Evolutionary conservation across 2,888 invertebrate species (phyloP).

Genomic region (Thecocarcelia acutangulata): DNA sequence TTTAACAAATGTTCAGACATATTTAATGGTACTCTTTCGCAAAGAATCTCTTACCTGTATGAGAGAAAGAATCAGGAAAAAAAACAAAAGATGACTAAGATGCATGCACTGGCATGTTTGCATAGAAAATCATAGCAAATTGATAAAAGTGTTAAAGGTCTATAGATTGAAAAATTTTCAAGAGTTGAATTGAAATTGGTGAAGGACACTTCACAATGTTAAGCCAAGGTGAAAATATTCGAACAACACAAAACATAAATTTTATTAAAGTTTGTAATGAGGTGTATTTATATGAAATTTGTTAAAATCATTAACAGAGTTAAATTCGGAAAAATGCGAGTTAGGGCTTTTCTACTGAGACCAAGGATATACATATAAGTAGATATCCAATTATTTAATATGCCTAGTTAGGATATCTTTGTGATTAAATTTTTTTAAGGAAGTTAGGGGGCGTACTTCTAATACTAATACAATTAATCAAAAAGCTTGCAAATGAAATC

Average conservation of each 20-base stretch:
- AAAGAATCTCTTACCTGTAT: neutral
- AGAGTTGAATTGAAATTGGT: neutral
- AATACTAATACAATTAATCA: too few species aligned
- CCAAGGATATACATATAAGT: too few species aligned
- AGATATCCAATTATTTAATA: too few species aligned
- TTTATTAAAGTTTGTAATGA: too few species aligned
- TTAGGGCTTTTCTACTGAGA: too few species aligned
- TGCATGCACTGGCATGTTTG: neutral
- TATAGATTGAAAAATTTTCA: neutral
- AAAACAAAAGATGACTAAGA: neutral
- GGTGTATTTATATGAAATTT: too few species aligned
- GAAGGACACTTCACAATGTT: conserved; percentile 22
- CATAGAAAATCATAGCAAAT: neutral
- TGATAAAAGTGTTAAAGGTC: neutral
- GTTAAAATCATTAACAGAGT: too few species aligned
- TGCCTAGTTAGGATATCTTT: too few species aligned
- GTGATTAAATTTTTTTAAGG: too few species aligned
- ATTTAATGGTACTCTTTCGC: neutral
- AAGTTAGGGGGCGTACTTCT: too few species aligned
- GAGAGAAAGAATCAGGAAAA: conserved; percentile 2
- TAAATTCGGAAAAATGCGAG: too few species aligned
- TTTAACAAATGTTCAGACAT: conserved; percentile 6
- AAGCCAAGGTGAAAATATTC: conserved; percentile 25
- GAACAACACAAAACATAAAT: neutral
- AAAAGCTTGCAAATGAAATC: too few species aligned